A percentile compares a stretch with the other conserved stretches of the same genome.
Evolutionary conservation across 2,888 invertebrate genomes (phyloP).

Genomic region (Andrena trimmerana): DNA sequence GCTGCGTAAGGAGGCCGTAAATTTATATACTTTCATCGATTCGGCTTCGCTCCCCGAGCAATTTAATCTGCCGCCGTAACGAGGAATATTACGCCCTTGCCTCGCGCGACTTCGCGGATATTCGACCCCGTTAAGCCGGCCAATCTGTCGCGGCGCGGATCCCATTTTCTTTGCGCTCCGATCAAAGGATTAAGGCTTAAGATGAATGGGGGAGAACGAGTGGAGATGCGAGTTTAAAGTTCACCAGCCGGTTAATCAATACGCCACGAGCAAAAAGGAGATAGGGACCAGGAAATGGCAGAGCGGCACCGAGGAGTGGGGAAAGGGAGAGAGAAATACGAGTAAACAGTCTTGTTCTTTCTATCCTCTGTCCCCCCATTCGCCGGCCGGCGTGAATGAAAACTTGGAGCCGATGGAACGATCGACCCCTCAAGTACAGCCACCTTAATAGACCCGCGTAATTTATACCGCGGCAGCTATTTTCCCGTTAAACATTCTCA

Average conservation of each 20-base stretch:
- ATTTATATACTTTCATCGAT: slow-evolving; percentile 22
- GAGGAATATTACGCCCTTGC: neutral
- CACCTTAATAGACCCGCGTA: slow-evolving; percentile 52
- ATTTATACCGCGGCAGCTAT: slow-evolving; percentile 48
- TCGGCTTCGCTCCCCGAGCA: neutral
- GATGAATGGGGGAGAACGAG: slow-evolving; percentile 18
- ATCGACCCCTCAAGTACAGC: slow-evolving; percentile 38
- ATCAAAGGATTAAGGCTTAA: slow-evolving; percentile 15
- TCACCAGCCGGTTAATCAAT: slow-evolving; percentile 67
- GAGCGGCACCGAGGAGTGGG: slow-evolving; percentile 13
- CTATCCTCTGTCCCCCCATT: slow-evolving; percentile 21
- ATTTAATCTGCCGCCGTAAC: neutral
- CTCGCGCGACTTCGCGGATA: no score
- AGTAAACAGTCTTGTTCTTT: slow-evolving; percentile 16
- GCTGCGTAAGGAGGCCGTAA: slow-evolving; percentile 1
- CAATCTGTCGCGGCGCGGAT: slow-evolving; percentile 11
- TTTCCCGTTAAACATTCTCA: slow-evolving; percentile 37
- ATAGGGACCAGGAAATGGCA: slow-evolving; percentile 35
- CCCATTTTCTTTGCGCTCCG: slow-evolving; percentile 18
- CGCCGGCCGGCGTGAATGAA: slow-evolving; percentile 59
- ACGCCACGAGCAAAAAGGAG: slow-evolving; percentile 47
- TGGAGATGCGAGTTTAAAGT: slow-evolving; percentile 51
- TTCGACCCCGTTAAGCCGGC: slow-evolving; percentile 12
- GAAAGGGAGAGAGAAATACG: slow-evolving; percentile 11
- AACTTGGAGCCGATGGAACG: slow-evolving; percentile 46